Percentiles rank a stretch among this genome's conserved stretches.
phyloP scores from a whole-genome alignment of 2,797 vertebrate species.

The Microctenopoma steveboyesi region DNA sequence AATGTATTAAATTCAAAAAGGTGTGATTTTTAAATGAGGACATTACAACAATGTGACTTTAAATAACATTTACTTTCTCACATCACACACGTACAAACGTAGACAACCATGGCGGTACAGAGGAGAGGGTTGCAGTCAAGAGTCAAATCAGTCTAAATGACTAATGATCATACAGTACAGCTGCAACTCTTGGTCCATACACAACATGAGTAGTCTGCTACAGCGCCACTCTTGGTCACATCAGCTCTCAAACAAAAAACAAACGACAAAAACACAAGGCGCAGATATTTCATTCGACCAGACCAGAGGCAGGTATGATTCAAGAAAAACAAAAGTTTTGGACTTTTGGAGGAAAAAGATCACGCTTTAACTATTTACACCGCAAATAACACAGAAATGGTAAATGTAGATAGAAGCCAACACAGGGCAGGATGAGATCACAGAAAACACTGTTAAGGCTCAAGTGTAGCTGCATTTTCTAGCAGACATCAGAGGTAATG shows the following conservation, averaged over 20 bases:
- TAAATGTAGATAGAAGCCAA: slow-evolving; percentile 69
- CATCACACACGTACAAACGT: slow-evolving; percentile 68
- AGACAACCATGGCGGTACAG: slow-evolving; percentile 76
- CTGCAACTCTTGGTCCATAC: slow-evolving; percentile 73
- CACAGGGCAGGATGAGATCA: slow-evolving; percentile 68
- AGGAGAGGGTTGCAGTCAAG: slow-evolving; percentile 62
- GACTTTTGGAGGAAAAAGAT: slow-evolving; percentile 60
- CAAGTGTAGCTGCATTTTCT: slow-evolving; percentile 72
- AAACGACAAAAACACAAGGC: slow-evolving; percentile 43
- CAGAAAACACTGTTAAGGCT: slow-evolving; percentile 74
- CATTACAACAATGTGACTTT: slow-evolving; percentile 52
- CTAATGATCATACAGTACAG: slow-evolving; percentile 55
- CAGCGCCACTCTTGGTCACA: slow-evolving; percentile 57
- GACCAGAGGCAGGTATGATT: slow-evolving; percentile 68
- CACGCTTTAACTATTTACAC: slow-evolving; percentile 82
- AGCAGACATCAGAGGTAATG: slow-evolving; percentile 81
- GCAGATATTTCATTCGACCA: slow-evolving; percentile 73
- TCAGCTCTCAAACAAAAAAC: slow-evolving; percentile 54
- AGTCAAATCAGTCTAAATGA: slow-evolving; percentile 40
- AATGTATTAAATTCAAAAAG: too few relatives aligned
- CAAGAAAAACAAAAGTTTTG: slow-evolving; percentile 47
- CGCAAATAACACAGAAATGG: slow-evolving; percentile 78
- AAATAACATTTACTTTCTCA: slow-evolving; percentile 88
- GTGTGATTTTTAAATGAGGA: background rate
- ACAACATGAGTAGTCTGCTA: slow-evolving; percentile 70